Base-by-base conservation (phyloP, 2,797 vertebrate species). In the Adelosebastes latens region DNA sequence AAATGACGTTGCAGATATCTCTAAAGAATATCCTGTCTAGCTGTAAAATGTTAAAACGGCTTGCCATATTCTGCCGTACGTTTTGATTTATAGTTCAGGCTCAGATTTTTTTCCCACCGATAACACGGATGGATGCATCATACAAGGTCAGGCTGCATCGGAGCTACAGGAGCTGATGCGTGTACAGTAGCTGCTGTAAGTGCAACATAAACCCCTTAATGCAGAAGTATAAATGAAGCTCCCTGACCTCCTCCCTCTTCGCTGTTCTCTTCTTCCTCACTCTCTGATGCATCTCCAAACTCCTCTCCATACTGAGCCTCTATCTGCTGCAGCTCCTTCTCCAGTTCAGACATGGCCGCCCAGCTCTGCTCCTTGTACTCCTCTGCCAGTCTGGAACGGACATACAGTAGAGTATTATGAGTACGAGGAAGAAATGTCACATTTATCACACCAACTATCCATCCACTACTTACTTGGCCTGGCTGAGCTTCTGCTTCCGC, bases 281-380 rank as follows among this genome's bases (percentile, higher is more conserved):
- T 94, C 55, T 94, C 96, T 0, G 96, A 96, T 3, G 95, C 96
- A n/a, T 99, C 98, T 80, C 97, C 97, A 89, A 99, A 99, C 92
- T 99, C 96, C 86, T 97, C 92, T 53, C 97, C 97, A 1, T 99
- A 99, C 71, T 96, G 97, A 2, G 97, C 97, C 86, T 99, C 98
- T 71, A 99, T 99, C 94, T 98, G 97, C 93, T 96, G 96, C 82
- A 99, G 95, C 84, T 98, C 98, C 89, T 96, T 98, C 94, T 99
- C 98, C 39, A 99, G 92, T 71, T 97, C 96, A 3, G 97, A 97
- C 97, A 97, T 95, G 5, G 97, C 94, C 5, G 96, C 96, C 98
- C 98, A 99, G 93, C 97, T 99, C 95, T 99, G 98, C 83, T 99
- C 98, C 89, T 97, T 95, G 90, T 99, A 99, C 75, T 97, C 95